phyloP scores from a whole-genome alignment of 2,888 invertebrate species.

The Amiota minor region DNA sequence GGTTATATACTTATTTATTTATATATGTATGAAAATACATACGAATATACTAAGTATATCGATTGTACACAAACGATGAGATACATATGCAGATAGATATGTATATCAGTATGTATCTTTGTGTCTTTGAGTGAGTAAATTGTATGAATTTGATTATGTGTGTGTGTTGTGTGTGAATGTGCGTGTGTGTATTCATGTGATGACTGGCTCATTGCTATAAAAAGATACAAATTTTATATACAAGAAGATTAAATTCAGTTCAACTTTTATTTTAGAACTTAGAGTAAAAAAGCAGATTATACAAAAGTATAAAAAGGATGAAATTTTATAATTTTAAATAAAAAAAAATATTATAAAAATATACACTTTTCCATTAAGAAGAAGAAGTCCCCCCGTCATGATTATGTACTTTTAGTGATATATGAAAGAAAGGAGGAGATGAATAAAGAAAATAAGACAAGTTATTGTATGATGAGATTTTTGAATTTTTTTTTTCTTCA shows the following conservation, averaged over 20 bases:
- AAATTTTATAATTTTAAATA: background rate
- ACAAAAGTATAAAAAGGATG: background rate
- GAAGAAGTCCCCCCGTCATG: no score
- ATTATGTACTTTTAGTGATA: no score
- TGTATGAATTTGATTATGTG: background rate
- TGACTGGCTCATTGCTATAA: constrained; percentile 19
- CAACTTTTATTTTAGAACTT: background rate
- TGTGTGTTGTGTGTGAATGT: background rate
- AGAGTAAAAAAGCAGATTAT: background rate
- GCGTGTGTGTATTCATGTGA: background rate
- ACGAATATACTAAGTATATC: background rate
- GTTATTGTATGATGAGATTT: no score
- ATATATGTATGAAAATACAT: background rate
- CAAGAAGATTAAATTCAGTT: background rate
- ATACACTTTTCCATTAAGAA: background rate
- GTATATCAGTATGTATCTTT: background rate
- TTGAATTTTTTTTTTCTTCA: no score
- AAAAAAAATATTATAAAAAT: background rate
- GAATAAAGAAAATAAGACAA: no score
- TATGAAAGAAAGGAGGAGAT: no score
- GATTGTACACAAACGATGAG: background rate
- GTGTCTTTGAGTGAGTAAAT: background rate
- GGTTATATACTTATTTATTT: no score
- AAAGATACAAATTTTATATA: constrained; percentile 7
- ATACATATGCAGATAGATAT: background rate